phyloP scores from a whole-genome alignment of 2,797 vertebrate genomes.

The Apogon talboti region DNA sequence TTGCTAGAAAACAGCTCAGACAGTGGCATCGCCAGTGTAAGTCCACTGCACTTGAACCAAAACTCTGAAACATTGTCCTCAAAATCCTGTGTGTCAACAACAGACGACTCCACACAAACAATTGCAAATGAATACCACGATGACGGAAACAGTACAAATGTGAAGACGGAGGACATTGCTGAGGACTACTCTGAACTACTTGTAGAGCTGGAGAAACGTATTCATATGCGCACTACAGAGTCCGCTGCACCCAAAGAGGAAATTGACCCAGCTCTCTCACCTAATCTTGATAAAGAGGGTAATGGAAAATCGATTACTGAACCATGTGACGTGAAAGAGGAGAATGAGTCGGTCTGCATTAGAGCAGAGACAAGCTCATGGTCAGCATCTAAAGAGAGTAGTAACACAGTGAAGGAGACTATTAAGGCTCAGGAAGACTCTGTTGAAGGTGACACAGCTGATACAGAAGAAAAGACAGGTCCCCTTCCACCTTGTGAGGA shows the following conservation, averaged over 20 bases:
- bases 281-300: slow-evolving; percentile 57
- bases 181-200: slow-evolving; percentile 83
- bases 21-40: slow-evolving; percentile 73
- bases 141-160: slow-evolving; percentile 66
- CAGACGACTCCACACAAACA: slow-evolving; percentile 74
- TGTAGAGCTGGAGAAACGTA: slow-evolving; percentile 73
- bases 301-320: slow-evolving; percentile 66
- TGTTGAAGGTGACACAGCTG: slow-evolving; percentile 38
- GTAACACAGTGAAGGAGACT: slow-evolving; percentile 48
- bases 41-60: slow-evolving; percentile 66
- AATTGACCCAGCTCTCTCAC: slow-evolving; percentile 40
- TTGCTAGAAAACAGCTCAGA: slow-evolving; percentile 67
- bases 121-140: slow-evolving; percentile 47
- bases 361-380: slow-evolving; percentile 53
- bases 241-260: slow-evolving; percentile 73
- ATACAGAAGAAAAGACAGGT: slow-evolving; percentile 56
- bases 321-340: slow-evolving; percentile 81
- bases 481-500: slow-evolving; percentile 51
- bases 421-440: slow-evolving; percentile 43
- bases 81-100: slow-evolving; percentile 68
- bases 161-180: slow-evolving; percentile 84
- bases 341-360: slow-evolving; percentile 76
- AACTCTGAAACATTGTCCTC: slow-evolving; percentile 63
- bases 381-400: slow-evolving; percentile 48
- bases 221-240: slow-evolving; percentile 71